A percentile compares a stretch with the other conserved stretches of the same genome.
Evolutionary conservation across 1,140 invertebrate species (phyloP).

Genomic region (Drosophila parvula): DNA sequence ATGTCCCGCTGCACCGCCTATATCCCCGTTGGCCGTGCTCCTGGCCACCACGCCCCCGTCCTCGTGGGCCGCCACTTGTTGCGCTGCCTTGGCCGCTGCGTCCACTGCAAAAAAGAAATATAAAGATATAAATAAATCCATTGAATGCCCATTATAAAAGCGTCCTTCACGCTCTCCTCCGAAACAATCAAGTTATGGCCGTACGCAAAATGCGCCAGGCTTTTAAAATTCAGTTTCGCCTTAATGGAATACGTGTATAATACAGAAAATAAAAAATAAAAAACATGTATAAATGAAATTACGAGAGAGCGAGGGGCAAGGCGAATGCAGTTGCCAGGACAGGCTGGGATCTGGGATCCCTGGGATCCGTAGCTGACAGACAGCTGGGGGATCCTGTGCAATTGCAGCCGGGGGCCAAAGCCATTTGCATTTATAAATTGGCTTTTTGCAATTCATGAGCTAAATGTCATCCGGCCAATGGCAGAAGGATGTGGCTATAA

Average conservation of each 20-base stretch:
- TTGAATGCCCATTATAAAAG: slow-evolving; percentile 4
- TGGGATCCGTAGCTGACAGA: slow-evolving; percentile 8
- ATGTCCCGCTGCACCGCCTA: slow-evolving; percentile 69
- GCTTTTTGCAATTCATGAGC: slow-evolving; percentile 82
- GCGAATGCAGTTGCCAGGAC: slow-evolving; percentile 28
- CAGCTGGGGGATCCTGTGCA: slow-evolving; percentile 34
- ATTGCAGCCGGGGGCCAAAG: slow-evolving; percentile 56
- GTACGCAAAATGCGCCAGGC: slow-evolving; percentile 14
- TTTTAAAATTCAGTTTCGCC: slow-evolving; percentile 38
- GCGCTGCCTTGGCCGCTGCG: slow-evolving; percentile 60
- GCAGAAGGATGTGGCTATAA: slow-evolving; percentile 15
- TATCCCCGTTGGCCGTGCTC: slow-evolving; percentile 87
- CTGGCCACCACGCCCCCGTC: slow-evolving; percentile 37
- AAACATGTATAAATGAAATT: slow-evolving; percentile 61
- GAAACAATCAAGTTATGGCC: slow-evolving; percentile 29
- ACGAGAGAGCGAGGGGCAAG: slow-evolving; percentile 10
- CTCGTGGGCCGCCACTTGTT: slow-evolving; percentile 72
- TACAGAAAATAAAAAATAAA: slow-evolving; percentile 44
- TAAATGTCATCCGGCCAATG: slow-evolving; percentile 63
- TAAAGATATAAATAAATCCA: slow-evolving; percentile 9
- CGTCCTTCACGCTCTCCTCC: neutral
- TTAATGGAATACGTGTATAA: slow-evolving; percentile 35
- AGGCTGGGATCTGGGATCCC: slow-evolving; percentile 39
- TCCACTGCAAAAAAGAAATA: slow-evolving; percentile 63
- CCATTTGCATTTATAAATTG: slow-evolving; percentile 83